Percentiles rank a stretch among this genome's conserved stretches.
Conservation (phyloP, 2,113 vertebrate species). For the Naja naja region DNA sequence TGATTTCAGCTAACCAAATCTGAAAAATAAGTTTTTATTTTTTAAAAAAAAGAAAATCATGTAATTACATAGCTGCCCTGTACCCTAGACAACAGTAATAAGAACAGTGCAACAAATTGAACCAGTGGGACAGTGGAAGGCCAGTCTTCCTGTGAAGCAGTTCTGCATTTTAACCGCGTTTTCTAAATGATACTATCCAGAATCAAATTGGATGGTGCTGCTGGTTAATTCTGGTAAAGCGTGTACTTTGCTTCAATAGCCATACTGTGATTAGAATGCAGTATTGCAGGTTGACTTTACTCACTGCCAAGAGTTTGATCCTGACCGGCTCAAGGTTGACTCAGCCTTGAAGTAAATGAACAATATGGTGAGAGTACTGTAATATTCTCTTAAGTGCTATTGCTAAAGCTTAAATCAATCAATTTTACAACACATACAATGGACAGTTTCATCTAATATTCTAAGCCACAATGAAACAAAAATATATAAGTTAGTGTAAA, state of each 20-base stretch:
- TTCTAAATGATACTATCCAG: constrained; percentile 48
- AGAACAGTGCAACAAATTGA: constrained; percentile 38
- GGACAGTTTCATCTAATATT: background rate
- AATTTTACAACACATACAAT: no score
- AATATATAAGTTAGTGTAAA: background rate
- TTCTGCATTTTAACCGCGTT: constrained; percentile 45
- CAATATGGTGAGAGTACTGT: no score
- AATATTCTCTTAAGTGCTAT: background rate
- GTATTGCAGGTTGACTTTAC: background rate
- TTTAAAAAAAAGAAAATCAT: constrained; percentile 19
- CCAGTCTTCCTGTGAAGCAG: constrained; percentile 47
- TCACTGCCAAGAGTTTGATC: background rate
- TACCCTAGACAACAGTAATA: constrained; percentile 12
- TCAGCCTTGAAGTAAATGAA: no score
- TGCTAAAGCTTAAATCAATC: no score
- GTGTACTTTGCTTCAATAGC: constrained; percentile 6
- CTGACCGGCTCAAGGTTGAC: background rate
- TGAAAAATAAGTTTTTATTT: constrained; percentile 52
- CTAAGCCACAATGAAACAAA: background rate
- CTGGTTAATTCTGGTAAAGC: constrained; percentile 44
- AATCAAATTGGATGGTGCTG: constrained; percentile 43
- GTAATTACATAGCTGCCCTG: constrained; percentile 44
- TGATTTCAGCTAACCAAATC: constrained; percentile 22
- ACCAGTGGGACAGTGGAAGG: constrained; percentile 46
- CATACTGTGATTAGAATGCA: background rate